phyloP scores from a whole-genome alignment of 2,797 vertebrate species.

The Bovichtus variegatus region DNA sequence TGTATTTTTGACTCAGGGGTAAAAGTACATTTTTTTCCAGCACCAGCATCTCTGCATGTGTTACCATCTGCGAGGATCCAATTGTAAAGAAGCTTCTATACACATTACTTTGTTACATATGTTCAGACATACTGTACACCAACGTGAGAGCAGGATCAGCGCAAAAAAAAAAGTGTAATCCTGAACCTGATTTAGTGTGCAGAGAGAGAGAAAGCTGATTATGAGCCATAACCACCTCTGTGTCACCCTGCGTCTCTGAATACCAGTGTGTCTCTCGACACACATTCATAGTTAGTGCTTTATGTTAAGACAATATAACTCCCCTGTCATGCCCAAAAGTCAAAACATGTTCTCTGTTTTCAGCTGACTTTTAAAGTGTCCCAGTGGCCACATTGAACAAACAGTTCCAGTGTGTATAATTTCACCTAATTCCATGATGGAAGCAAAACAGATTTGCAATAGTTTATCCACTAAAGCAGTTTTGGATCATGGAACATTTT shows the following conservation, averaged over 20 bases:
- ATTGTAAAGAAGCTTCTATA: background rate
- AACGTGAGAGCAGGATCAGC: constrained; percentile 6
- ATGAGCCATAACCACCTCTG: background rate
- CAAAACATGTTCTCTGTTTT: background rate
- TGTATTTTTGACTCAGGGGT: background rate
- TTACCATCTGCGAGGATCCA: background rate
- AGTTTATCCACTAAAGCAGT: background rate
- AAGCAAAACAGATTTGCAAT: background rate
- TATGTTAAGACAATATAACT: rapidly evolving
- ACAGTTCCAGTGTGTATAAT: background rate
- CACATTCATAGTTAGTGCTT: background rate
- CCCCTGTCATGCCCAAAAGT: background rate
- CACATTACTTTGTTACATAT: background rate
- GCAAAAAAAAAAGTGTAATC: constrained; percentile 13
- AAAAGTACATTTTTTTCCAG: background rate
- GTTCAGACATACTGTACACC: background rate
- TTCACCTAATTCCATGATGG: background rate
- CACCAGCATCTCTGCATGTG: background rate
- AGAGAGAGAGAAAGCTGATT: constrained; percentile 21
- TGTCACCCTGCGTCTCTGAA: background rate
- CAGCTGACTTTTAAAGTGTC: background rate
- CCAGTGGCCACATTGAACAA: too few species aligned
- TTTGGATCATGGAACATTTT: background rate
- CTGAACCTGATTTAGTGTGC: background rate
- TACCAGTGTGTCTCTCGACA: background rate